Base-by-base conservation (phyloP, 2,797 vertebrate species). In the Danio tinwini region DNA sequence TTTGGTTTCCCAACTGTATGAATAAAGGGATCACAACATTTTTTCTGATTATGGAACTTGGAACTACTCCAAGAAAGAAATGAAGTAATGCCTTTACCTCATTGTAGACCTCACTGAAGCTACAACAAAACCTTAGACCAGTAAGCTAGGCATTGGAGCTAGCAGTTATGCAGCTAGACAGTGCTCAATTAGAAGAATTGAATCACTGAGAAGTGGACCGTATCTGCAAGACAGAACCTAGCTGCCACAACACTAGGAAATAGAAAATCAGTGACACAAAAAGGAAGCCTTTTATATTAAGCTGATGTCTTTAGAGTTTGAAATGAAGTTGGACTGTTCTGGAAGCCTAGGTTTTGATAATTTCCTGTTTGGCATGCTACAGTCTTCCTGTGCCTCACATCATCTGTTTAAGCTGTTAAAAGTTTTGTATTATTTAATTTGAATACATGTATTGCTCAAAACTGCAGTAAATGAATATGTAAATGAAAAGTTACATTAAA, bases 361-460 rank as follows among this genome's bases (percentile, higher is more conserved):
- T 93, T 95, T 95, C 94, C 95, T 94, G 90, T 81, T 87, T 85
- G 53, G n/a, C 88, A 92, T 93, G 87, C 92, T 94, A 84, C 71
- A 67, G 16, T 42, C 76, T 85, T 81, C 69, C 83, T 82, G 81
- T 88, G 7, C 82, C 86, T 86, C 76, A 85, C 65, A 16, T 67
- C 37, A 73, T 63, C 61, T 52, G 58, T 29, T 17, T 50, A 70
- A 61, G 39, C 21, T 13, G 21, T 74, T 67, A 77, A 78, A 53
- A 58, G 29, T 39, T 47, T 61, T 61, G n/a, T n/a, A 29, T 29
- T 29, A 29, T 29, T 29, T 29, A 29, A 29, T 29, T 29, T 29
- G 29, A 29, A 3, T 29, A 29, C 3, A 29, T 29, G 29, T 29
- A 29, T 29, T 29, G 29, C 29, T 29, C 29, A n/a, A n/a, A n/a